These are phyloP conservation scores for Rugalucina vietnamica DNA, from an alignment of 2,888 invertebrate genomes.

Conservation along the genomic window DNA sequence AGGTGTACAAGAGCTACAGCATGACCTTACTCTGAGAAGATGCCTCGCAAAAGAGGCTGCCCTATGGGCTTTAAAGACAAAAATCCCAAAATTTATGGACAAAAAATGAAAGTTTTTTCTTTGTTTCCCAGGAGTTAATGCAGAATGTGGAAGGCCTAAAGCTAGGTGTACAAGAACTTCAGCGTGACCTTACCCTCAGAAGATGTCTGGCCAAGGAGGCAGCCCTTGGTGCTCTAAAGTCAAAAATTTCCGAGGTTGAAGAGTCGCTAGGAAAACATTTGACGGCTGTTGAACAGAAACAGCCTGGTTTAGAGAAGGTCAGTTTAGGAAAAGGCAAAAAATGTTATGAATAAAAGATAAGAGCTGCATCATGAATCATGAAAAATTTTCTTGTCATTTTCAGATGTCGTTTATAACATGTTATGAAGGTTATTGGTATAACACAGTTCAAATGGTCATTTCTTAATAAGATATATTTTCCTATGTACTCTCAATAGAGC, in stretches of 20 bases:
- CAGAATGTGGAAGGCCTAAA: constrained; percentile 76
- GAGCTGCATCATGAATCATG: no score
- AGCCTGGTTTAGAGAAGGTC: constrained; percentile 80
- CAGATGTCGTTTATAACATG: no score
- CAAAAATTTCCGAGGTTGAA: constrained; percentile 65
- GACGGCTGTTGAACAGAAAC: constrained; percentile 75
- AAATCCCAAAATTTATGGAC: not conserved
- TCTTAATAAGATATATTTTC: no score
- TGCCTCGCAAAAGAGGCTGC: constrained; percentile 82
- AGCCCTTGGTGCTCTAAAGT: constrained; percentile 64
- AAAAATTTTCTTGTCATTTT: no score
- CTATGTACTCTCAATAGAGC: no score
- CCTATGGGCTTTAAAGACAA: constrained; percentile 60
- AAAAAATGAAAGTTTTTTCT: constrained; percentile 3
- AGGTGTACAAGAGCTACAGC: constrained; percentile 88
- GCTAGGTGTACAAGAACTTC: constrained; percentile 87
- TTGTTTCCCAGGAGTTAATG: constrained; percentile 75
- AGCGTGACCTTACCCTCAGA: constrained; percentile 89
- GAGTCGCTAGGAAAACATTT: constrained; percentile 71
- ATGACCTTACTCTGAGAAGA: constrained; percentile 88
- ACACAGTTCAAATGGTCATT: no score
- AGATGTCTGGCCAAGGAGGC: constrained; percentile 84
- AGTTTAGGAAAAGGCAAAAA: no score
- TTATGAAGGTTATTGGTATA: no score
- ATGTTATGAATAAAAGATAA: no score